Percentiles rank a stretch among this genome's conserved stretches.
Conservation (phyloP, 2,113 vertebrate genomes). For the Brachypodius melanocephalos region DNA sequence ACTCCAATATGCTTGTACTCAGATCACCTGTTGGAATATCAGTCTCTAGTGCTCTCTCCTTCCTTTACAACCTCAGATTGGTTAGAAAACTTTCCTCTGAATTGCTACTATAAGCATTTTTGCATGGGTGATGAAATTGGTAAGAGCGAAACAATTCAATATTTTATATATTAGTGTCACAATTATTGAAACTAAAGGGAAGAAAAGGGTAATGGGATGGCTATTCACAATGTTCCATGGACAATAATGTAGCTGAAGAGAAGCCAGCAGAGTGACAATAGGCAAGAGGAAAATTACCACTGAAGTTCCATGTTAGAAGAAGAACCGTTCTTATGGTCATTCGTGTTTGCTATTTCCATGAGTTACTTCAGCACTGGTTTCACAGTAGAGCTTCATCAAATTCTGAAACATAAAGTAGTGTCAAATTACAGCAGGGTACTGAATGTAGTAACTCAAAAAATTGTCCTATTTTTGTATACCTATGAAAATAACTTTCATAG, state of each 20-base stretch:
- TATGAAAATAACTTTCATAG: background rate
- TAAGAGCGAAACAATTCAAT: background rate
- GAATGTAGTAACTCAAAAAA: background rate
- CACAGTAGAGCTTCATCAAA: background rate
- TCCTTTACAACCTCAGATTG: background rate
- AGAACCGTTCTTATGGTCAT: background rate
- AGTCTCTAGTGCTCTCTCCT: background rate
- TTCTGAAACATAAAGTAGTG: background rate
- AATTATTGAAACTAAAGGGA: background rate
- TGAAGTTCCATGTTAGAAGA: background rate
- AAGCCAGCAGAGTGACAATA: background rate
- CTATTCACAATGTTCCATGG: background rate
- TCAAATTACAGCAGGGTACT: background rate
- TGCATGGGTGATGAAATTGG: background rate
- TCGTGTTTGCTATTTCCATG: background rate
- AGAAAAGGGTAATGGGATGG: background rate
- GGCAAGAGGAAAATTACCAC: background rate
- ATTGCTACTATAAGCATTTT: background rate
- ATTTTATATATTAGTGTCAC: background rate
- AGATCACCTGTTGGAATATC: background rate
- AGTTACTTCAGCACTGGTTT: background rate
- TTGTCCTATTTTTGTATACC: background rate
- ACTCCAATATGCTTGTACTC: background rate
- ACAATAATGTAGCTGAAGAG: background rate
- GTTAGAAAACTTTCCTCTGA: background rate